These are phyloP conservation scores for Perca schrenkii DNA, from an alignment of 2,113 vertebrate genomes.

Conservation along the genomic window DNA sequence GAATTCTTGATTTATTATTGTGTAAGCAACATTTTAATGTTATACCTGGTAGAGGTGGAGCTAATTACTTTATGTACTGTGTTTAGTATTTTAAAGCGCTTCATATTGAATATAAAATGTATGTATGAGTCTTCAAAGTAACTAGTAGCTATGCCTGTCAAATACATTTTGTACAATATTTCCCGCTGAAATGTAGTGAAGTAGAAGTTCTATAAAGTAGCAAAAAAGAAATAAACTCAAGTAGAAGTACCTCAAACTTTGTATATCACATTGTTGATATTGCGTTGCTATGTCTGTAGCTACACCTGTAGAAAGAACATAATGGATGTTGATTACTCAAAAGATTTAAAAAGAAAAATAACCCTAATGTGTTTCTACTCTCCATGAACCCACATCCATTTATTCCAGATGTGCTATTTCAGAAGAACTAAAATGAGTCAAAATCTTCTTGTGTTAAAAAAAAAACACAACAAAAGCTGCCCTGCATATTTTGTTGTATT, in stretches of 20 bases:
- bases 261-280: not conserved
- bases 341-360: slow-evolving; percentile 19
- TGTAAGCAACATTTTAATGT: too few relatives aligned
- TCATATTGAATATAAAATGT: too few relatives aligned
- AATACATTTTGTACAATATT: not conserved
- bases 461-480: not conserved
- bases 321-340: not conserved
- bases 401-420: slow-evolving; percentile 44
- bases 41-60: too few relatives aligned
- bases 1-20: too few relatives aligned
- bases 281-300: not conserved
- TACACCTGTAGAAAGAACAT: not conserved
- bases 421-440: slow-evolving; percentile 8
- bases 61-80: too few relatives aligned
- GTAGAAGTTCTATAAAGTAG: not conserved
- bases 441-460: slow-evolving; percentile 5
- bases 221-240: not conserved
- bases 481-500: slow-evolving; percentile 25
- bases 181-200: not conserved
- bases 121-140: too few relatives aligned
- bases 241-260: not conserved
- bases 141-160: too few relatives aligned
- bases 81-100: too few relatives aligned
- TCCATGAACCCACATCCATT: slow-evolving; percentile 13
- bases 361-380: slow-evolving; percentile 14